Percentiles rank a stretch among this genome's conserved stretches.
These are phyloP conservation scores for Acronicta alni DNA, from an alignment of 2,888 invertebrate genomes.

Conservation along the genomic window DNA sequence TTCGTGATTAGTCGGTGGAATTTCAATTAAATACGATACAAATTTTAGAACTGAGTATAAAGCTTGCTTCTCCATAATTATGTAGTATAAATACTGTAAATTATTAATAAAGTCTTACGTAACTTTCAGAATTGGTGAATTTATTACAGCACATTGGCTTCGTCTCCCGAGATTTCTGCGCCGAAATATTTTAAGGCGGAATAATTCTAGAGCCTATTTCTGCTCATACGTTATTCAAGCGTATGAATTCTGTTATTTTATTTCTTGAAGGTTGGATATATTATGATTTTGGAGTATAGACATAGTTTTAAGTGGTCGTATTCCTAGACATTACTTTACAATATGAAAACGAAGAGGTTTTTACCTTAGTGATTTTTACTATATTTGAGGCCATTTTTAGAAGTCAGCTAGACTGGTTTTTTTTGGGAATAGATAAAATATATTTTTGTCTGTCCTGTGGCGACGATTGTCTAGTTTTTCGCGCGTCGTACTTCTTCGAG, in stretches of 20 bases:
- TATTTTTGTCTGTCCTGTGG: no score
- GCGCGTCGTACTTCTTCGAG: no score
- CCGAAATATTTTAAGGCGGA: constrained; percentile 33
- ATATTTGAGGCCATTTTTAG: not conserved
- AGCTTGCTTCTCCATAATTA: constrained; percentile 5
- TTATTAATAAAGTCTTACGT: constrained; percentile 15
- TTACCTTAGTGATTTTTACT: not conserved
- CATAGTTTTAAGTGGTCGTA: not conserved
- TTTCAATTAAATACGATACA: no score
- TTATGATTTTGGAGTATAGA: constrained; percentile 22
- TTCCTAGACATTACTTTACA: not conserved
- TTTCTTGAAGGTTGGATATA: constrained; percentile 10
- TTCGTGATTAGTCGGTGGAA: no score
- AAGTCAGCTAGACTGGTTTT: not conserved
- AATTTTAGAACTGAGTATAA: constrained; percentile 4
- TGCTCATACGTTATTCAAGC: constrained; percentile 20
- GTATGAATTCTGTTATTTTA: constrained; percentile 22
- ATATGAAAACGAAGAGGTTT: not conserved
- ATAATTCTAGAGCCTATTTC: constrained; percentile 19
- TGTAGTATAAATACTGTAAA: constrained; percentile 28
- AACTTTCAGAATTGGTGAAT: constrained; percentile 40
- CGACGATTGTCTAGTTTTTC: no score
- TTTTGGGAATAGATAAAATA: no score
- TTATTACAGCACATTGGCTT: constrained; percentile 32
- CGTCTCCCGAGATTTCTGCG: constrained; percentile 19